Base-by-base conservation (phyloP, 1,140 invertebrate genomes). In the Bombyx mandarina region DNA sequence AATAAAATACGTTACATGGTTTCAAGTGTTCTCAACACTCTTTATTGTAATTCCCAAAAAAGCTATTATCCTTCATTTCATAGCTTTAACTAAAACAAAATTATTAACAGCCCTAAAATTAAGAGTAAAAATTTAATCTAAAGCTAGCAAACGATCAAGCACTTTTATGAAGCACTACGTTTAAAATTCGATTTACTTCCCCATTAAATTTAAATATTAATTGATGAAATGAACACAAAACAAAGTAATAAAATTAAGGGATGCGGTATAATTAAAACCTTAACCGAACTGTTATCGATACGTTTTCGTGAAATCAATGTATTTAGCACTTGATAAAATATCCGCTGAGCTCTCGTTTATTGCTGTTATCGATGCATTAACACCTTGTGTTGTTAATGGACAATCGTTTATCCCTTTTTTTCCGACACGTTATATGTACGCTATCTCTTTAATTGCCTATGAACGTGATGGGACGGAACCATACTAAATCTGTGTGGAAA, bases 321-420 rank as follows among this genome's bases (percentile, higher is more conserved):
- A 35, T 35, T 35, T 35, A 35, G 26, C 26, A 35, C 26, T 7
- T 3, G 12, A 55, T 35, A 46, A 56, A 61, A 57, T 52, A 54
- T 47, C 44, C 48, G 54, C 58, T 61, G 53, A 56, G 45, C 5
- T 52, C 12, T 49, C 52, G 61, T 62, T 66, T 57, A 48, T 62
- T 62, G 50, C 45, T 47, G 57, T 45, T 58, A 52, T 35, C 43
- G 45, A 50, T 50, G 54, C 58, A 68, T 69, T 69, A 63, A 65
- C 63, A 61, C 66, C 56, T 51, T 35, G 57, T 63, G 63, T 47
- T 53, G 22, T 47, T 61, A 63, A 35, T 5, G 26, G 26, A 35
- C 26, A 46, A 46, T 7, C n/a, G n/a, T 46, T 46, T 46, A 46
- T 46, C 45, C 45, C 6, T 46, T 46, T 46, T 46, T 51, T 8